Base-by-base conservation (phyloP, 2,113 vertebrate genomes). In the Entelurus aequoreus region DNA sequence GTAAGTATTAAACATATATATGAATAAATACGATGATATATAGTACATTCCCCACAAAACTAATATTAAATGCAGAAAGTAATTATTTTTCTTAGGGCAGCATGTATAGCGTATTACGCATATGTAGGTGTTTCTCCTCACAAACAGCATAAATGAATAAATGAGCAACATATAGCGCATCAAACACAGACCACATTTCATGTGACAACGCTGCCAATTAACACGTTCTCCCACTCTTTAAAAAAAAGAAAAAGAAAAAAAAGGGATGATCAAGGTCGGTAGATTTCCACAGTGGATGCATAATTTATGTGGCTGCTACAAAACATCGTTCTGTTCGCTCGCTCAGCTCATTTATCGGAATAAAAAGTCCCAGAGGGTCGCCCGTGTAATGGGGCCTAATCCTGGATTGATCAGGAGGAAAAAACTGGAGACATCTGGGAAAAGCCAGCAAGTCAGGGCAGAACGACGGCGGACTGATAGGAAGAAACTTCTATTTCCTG, bases 281-380 rank as follows among this genome's bases (percentile, higher is more conserved):
- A 83, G 87, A 84, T 86, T 84, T 86, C 77, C 69, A 74, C 80
- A 71, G 78, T 71, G 53, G 51, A 89, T 90, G 87, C 88, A 91
- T 91, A 88, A 91, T 91, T 89, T 85, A 91, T 90, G 77, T 75
- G 79, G 86, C 85, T 88, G 82, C 77, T 86, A 90, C 86, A 89
- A 90, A 88, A 88, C 82, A 85, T 78, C 76, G 75, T 90, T 88
- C 82, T 85, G 84, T 87, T 86, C 83, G 75, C 83, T 88, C 87
- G 77, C 76, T 87, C 76, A 62, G 78, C 86, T 89, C 84, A 88
- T 90, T 91, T 86, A 81, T 88, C 88, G 88, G 85, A 90, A 88
- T 90, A 88, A 89, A 88, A 75, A 52, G 63, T 86, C 87, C 82
- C 86, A 50, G 48, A 83, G 83, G 85, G 84, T 55, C 49, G 54